Conservation (phyloP, 2,888 invertebrate genomes). For the Apodemia mormo region DNA sequence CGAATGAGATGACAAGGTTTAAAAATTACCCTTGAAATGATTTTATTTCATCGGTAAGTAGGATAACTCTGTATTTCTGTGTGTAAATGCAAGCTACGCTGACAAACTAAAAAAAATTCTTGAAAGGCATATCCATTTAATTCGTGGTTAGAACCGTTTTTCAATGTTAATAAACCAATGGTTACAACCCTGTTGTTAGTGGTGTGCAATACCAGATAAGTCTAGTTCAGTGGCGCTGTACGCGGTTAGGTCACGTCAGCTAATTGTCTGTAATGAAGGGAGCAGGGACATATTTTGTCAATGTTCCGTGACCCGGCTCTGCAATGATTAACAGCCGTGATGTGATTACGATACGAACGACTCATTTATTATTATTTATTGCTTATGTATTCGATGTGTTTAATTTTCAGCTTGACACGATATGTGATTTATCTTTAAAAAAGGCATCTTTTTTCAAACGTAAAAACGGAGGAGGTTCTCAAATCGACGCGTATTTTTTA, state of each 20-base stretch:
- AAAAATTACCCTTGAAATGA: too few species aligned
- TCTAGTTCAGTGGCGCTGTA: constrained; percentile 33
- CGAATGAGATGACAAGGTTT: too few species aligned
- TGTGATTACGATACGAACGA: constrained; percentile 27
- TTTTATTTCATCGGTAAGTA: too few species aligned
- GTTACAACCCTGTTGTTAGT: background rate
- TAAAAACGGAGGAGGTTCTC: too few species aligned
- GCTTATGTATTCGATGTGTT: background rate
- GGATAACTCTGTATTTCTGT: too few species aligned
- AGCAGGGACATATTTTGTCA: constrained; percentile 38
- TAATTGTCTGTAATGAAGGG: constrained; percentile 42
- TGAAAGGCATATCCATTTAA: too few species aligned
- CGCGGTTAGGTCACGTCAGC: constrained; percentile 37
- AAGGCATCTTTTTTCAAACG: too few species aligned
- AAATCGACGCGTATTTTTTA: too few species aligned
- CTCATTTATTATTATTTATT: constrained; percentile 10
- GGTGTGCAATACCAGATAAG: background rate
- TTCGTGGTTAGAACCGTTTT: too few species aligned
- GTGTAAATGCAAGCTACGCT: too few species aligned
- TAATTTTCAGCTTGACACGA: background rate
- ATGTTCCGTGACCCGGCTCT: constrained; percentile 37
- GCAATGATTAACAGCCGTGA: constrained; percentile 39
- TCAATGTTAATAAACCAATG: background rate
- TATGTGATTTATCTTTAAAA: too few species aligned
- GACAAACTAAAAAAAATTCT: too few species aligned